These are phyloP conservation scores for Plemyria rubiginata DNA, from an alignment of 2,888 invertebrate species.

Conservation along the genomic window DNA sequence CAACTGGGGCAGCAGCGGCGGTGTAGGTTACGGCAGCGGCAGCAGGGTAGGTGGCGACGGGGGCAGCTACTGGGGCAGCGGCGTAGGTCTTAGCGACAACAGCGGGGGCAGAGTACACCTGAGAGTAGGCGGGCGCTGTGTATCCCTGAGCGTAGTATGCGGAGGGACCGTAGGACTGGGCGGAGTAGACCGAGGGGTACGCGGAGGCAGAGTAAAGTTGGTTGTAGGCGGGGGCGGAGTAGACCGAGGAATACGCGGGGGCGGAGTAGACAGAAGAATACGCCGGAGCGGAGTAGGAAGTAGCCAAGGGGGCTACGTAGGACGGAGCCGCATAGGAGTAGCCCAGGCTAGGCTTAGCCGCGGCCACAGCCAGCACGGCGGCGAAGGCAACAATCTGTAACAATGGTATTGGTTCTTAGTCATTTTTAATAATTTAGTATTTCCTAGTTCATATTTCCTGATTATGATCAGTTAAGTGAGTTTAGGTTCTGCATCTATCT, in stretches of 20 bases:
- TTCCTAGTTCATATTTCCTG: too few species aligned
- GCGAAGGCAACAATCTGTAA: conserved; percentile 56
- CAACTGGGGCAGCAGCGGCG: conserved; percentile 12
- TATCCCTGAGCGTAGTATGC: conserved; percentile 13
- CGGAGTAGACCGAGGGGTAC: conserved; percentile 10
- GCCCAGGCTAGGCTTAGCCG: conserved; percentile 58
- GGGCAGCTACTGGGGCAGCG: conserved; percentile 35
- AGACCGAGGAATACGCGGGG: conserved; percentile 13
- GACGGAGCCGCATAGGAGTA: conserved; percentile 26
- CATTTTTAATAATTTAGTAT: neutral
- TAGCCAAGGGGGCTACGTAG: conserved; percentile 19
- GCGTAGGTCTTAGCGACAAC: conserved; percentile 17
- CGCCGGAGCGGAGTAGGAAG: conserved; percentile 25
- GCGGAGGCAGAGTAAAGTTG: conserved; percentile 6
- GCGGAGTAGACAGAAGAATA: conserved; percentile 24
- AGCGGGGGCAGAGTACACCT: conserved; percentile 16
- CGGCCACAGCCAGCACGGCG: conserved; percentile 61
- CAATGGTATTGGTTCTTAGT: conserved; percentile 3
- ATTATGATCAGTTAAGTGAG: too few species aligned
- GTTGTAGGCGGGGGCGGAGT: conserved; percentile 6
- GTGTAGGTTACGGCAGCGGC: neutral
- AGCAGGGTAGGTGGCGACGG: conserved; percentile 33
- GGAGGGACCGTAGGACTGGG: conserved; percentile 32
- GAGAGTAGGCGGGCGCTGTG: conserved; percentile 16
- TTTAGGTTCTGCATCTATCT: too few species aligned